These are phyloP conservation scores for Drosophila grimshawi DNA, from an alignment of 1,140 invertebrate species.

Conservation along the genomic window DNA sequence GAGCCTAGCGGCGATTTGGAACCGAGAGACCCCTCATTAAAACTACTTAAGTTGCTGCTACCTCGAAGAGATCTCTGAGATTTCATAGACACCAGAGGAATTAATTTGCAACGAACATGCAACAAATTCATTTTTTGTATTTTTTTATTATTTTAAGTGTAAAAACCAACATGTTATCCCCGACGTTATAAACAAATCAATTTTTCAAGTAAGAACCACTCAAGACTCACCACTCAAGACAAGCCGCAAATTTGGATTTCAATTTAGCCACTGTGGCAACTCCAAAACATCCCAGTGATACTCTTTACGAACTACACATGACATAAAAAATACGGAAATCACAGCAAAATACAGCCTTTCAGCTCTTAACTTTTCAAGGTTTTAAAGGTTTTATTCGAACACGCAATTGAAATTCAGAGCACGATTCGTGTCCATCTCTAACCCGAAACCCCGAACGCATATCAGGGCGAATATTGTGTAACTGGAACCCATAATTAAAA, in stretches of 20 bases:
- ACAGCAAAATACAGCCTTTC: background rate
- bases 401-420: constrained; percentile 8
- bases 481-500: constrained; percentile 81
- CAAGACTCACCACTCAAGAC: constrained; percentile 35
- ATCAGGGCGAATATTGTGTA: constrained; percentile 15
- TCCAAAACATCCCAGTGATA: constrained; percentile 26
- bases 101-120: constrained; percentile 77
- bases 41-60: constrained; percentile 71
- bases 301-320: constrained; percentile 29
- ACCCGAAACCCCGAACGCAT: constrained; percentile 7
- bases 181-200: constrained; percentile 77
- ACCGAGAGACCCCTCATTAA: constrained; percentile 72
- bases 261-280: constrained; percentile 69
- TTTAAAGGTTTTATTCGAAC: background rate
- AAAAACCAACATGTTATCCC: constrained; percentile 79
- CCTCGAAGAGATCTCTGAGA: constrained; percentile 29
- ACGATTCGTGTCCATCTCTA: constrained; percentile 37
- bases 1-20: constrained; percentile 45
- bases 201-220: constrained; percentile 68
- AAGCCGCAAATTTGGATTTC: constrained; percentile 49
- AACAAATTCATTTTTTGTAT: constrained; percentile 80
- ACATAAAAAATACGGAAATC: background rate
- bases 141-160: constrained; percentile 81
- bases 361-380: background rate
- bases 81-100: constrained; percentile 24